A percentile compares a stretch with the other conserved stretches of the same genome.
Evolutionary conservation across 92 coral and sea anemone genomes (phyloP).

Genomic region (Epizoanthus fatuus): DNA sequence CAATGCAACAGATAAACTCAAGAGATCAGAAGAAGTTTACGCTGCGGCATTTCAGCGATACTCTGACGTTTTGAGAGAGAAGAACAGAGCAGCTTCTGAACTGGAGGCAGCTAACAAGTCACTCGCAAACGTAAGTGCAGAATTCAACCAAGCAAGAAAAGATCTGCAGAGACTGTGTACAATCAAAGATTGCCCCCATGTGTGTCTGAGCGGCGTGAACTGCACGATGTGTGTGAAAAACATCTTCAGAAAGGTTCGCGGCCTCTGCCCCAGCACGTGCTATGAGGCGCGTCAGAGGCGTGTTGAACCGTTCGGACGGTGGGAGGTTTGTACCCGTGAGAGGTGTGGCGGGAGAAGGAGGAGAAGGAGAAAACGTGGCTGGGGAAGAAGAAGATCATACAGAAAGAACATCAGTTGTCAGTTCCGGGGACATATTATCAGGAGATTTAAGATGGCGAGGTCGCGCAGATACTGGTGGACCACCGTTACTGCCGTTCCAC

Average conservation of each 20-base stretch:
- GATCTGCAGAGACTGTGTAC: slow-evolving; percentile 65
- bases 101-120: slow-evolving; percentile 32
- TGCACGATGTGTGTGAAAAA: slow-evolving; percentile 70
- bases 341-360: slow-evolving; percentile 39
- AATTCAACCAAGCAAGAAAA: slow-evolving; percentile 53
- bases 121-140: slow-evolving; percentile 47
- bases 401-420: slow-evolving; percentile 26
- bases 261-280: slow-evolving; percentile 74
- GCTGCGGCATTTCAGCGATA: slow-evolving; percentile 3
- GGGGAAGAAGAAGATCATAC: neutral
- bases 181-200: slow-evolving; percentile 60
- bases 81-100: slow-evolving; percentile 26
- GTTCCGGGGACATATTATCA: slow-evolving; percentile 17
- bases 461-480: neutral
- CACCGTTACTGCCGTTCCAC: neutral
- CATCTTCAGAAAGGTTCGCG: slow-evolving; percentile 68
- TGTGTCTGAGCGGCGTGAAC: slow-evolving; percentile 76
- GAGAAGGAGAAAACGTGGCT: slow-evolving; percentile 9
- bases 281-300: slow-evolving; percentile 38
- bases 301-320: slow-evolving; percentile 41
- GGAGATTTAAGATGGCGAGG: neutral
- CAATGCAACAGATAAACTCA: slow-evolving; percentile 16
- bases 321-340: slow-evolving; percentile 48
- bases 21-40: slow-evolving; percentile 8
- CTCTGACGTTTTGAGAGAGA: slow-evolving; percentile 33